Base-by-base conservation (phyloP, 23 tunicate species). In the Trididemnum nubilum region DNA sequence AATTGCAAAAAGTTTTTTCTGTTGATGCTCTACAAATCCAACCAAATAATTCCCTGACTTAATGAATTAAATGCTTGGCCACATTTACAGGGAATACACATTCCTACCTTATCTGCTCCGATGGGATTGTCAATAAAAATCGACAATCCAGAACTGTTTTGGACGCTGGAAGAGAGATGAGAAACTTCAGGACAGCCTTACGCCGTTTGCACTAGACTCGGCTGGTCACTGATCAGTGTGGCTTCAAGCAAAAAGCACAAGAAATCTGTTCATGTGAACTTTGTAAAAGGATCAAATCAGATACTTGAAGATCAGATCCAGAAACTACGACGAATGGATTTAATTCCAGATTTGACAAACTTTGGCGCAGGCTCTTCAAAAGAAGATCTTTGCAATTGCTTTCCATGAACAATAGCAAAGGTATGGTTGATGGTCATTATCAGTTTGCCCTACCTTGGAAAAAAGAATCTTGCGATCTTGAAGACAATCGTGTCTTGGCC, bases 361-460 rank as follows among this genome's bases (percentile, higher is more conserved):
- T 7, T 7, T 15, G 54, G 12, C 12, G 15, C 9, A 44, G 54
- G 54, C 15, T 15, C 15, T 44, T 44, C 15, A 15, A 44, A 44
- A 15, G 54, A 44, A 44, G 54, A 44, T 15, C 9, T 7, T 44
- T 44, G 15, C 12, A 7, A 15, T 15, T 44, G 54, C 54, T 9
- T 15, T 7, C 9, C 9, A 44, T 44, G 54, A 15, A 44, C 9
- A 15, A 44, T 15, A 44, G 54, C 54, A 44, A 44, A 44, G 12
- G 15, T 7, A 7, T 44, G 12, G 15, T 15, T 7, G 54, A 61
- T 61, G 28, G 29, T 61, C 67, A 61, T n/a, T 61, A 61, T 61
- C 67, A 61, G n/a, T 4, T 61, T 61, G 67, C 67, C 67, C 26
- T 61, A 21, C 67, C 28, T 5, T 61, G 67, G 29, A 61, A 44